These are phyloP conservation scores for Tyrophagus putrescentiae DNA, from an alignment of 1,140 invertebrate genomes.

Conservation along the genomic window DNA sequence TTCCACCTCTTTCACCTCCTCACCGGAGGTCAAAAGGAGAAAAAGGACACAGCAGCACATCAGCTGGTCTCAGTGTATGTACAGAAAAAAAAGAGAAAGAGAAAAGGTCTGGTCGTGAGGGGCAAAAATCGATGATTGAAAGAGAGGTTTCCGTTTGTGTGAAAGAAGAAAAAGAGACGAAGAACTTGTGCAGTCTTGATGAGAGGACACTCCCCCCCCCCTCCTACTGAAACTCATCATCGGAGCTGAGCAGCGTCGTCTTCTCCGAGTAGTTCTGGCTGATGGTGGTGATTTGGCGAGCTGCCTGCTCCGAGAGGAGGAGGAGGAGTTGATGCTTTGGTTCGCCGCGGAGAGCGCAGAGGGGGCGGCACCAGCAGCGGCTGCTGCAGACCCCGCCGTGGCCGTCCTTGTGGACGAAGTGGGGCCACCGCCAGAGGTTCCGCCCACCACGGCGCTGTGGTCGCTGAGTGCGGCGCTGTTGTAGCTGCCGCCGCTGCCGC, in stretches of 20 bases:
- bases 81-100: no score
- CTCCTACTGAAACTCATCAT: conserved; percentile 88
- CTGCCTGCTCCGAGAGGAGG: conserved; percentile 17
- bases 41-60: no score
- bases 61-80: no score
- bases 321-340: neutral
- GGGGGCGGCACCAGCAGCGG: neutral
- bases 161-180: no score
- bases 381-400: neutral
- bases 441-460: neutral
- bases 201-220: no score
- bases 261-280: conserved; percentile 69
- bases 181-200: no score
- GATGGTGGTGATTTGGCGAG: conserved; percentile 24
- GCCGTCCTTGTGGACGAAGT: neutral
- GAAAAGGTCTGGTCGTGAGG: no score
- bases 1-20: no score
- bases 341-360: conserved; percentile 10
- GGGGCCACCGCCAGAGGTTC: no score
- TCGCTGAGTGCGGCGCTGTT: neutral
- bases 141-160: no score
- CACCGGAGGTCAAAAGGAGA: no score
- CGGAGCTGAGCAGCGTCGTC: conserved; percentile 83
- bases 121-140: no score
- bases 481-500: neutral